Conservation (phyloP, 2,113 vertebrate species). For the Passer domesticus region DNA sequence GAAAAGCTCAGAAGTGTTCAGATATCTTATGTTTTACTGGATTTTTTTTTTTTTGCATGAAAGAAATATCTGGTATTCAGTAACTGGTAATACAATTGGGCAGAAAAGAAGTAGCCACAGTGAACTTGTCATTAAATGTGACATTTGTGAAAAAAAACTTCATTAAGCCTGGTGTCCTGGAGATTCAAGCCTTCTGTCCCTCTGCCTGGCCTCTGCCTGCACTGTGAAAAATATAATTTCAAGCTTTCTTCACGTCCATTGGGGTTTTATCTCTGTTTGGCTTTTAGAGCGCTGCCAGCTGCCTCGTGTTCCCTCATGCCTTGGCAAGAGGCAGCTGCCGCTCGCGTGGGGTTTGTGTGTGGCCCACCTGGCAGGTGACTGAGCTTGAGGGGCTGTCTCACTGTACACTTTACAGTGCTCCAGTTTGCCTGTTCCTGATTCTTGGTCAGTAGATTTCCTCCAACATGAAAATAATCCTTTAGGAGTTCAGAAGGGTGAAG, state of each 20-base stretch:
- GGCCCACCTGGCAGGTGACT: background rate
- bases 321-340: background rate
- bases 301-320: fast-evolving
- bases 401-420: fast-evolving
- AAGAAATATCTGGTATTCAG: background rate
- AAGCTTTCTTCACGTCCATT: background rate
- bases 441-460: background rate
- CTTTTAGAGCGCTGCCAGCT: background rate
- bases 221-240: background rate
- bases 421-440: background rate
- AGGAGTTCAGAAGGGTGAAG: background rate
- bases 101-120: background rate
- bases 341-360: background rate
- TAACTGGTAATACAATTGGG: background rate
- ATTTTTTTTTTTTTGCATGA: background rate
- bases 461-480: background rate
- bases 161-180: background rate
- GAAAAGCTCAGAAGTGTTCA: background rate
- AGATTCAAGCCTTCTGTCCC: background rate
- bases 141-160: background rate
- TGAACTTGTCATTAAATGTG: background rate
- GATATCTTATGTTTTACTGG: background rate
- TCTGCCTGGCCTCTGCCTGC: background rate
- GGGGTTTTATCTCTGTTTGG: background rate
- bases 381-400: background rate